Percentiles rank a stretch among this genome's conserved stretches.
Conservation (phyloP, 2,797 vertebrate genomes). For the Decapterus maruadsi region DNA sequence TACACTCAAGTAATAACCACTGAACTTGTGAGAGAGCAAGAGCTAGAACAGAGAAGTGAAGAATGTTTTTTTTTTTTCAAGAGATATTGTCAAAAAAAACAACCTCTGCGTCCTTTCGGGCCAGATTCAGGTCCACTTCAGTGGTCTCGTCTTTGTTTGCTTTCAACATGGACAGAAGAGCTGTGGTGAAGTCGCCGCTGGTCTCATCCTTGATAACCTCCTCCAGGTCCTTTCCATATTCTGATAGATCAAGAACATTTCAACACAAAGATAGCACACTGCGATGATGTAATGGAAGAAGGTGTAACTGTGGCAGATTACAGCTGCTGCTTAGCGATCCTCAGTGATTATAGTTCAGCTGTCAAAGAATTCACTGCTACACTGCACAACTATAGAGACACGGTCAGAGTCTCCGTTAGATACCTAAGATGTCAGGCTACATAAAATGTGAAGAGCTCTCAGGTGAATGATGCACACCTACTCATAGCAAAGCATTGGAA, state of each 20-base stretch:
- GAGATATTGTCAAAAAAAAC: neutral
- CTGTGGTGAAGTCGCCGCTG: constrained; percentile 85
- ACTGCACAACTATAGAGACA: neutral
- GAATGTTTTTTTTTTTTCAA: neutral
- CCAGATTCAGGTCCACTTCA: constrained; percentile 82
- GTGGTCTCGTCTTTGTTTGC: constrained; percentile 84
- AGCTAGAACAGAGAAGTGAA: neutral
- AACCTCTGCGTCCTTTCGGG: constrained; percentile 89
- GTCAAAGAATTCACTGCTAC: constrained; percentile 22
- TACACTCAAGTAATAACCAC: neutral
- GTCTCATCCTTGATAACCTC: constrained; percentile 90
- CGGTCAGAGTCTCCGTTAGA: neutral
- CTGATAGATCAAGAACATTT: constrained; percentile 61
- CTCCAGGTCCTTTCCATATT: constrained; percentile 86
- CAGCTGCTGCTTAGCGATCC: neutral
- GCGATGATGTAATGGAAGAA: neutral
- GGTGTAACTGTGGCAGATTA: neutral
- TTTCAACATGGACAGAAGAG: constrained; percentile 88
- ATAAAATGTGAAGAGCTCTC: constrained; percentile 10
- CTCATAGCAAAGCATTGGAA: neutral
- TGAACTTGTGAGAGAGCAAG: neutral
- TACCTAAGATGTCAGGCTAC: neutral
- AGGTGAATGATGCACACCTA: neutral
- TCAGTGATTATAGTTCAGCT: constrained; percentile 9
- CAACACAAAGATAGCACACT: neutral